Evolutionary conservation across 2,797 vertebrate species (phyloP), one percentile per base, ranked within the genome.

Genomic region (Neosalanx taihuensis): DNA sequence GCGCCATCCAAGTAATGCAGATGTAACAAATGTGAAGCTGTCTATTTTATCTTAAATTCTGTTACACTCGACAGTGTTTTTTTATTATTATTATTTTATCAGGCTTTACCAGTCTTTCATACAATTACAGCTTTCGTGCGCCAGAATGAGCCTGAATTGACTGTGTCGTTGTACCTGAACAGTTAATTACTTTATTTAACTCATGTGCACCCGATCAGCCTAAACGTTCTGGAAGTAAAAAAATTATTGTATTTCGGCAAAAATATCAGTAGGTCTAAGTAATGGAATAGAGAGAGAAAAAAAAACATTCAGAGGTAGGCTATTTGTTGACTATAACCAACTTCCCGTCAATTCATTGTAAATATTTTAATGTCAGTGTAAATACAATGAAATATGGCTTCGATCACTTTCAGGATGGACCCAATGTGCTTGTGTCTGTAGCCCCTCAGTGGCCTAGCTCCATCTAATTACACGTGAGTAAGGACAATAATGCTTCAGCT

Each of bases 401-500:
- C 23, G 15, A 56, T n/a, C 51, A 17, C 51, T 1, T 46, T 46
- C 41, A 46, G 41, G 51, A 58, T 61, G 83, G 81, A 75, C 80
- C 76, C 41, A 81, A 80, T 85, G 82, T 87, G 85, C 86, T 79
- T 85, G 87, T 86, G 87, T 85, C 80, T 85, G 81, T 88, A 89
- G 82, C 85, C 87, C 85, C 85, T 73, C 76, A 77, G 79, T 89
- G 87, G 83, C 88, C 87, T 75, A 81, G 80, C 90, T 91, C 87
- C 73, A 92, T 92, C 91, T 92, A 92, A 93, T 94, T 93, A 92
- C 86, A 88, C 83, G 77, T 86, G 89, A 91, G 91, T 89, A 91
- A 92, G 91, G 88, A 92, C 90, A 93, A 92, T 92, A 90, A 91
- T 90, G 90, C 89, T 89, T 91, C 90, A 88, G 89, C 91, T 94